phyloP scores from a whole-genome alignment of 1,140 invertebrate genomes.

The Saccostrea glomerata region DNA sequence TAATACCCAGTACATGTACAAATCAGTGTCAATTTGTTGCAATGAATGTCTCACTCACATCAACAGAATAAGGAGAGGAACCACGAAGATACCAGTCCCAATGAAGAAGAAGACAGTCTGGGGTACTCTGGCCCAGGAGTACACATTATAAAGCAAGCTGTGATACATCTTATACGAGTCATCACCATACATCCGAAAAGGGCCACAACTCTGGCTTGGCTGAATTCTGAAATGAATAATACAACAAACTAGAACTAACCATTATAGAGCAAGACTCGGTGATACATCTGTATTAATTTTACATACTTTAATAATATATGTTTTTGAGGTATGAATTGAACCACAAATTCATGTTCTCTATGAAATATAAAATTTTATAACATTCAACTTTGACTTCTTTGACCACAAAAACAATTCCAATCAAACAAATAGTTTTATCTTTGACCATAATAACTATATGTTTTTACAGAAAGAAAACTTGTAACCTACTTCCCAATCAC shows the following conservation, averaged over 20 bases:
- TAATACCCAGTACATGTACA: too few relatives aligned
- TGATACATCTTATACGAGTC: conserved; percentile 32
- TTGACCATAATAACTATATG: too few relatives aligned
- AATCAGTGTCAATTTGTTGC: neutral
- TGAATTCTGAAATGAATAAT: conserved; percentile 78
- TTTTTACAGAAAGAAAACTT: neutral
- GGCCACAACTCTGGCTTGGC: conserved; percentile 90
- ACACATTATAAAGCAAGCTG: neutral
- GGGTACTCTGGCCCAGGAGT: conserved; percentile 56
- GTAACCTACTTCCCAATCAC: conserved; percentile 83
- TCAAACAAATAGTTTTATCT: neutral
- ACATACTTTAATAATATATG: too few relatives aligned
- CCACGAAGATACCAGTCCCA: conserved; percentile 65
- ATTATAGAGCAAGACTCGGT: too few relatives aligned
- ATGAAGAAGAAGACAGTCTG: conserved; percentile 62
- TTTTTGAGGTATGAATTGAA: too few relatives aligned
- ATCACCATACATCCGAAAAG: conserved; percentile 83
- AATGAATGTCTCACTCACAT: conserved; percentile 60
- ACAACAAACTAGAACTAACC: too few relatives aligned
- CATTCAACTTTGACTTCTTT: neutral
- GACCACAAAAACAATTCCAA: neutral
- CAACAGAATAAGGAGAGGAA: conserved; percentile 71
- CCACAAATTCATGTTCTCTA: neutral
- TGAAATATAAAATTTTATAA: too few relatives aligned
- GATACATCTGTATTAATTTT: too few relatives aligned